These are phyloP conservation scores for Torymus texanus DNA, from an alignment of 2,888 invertebrate genomes.

Conservation along the genomic window DNA sequence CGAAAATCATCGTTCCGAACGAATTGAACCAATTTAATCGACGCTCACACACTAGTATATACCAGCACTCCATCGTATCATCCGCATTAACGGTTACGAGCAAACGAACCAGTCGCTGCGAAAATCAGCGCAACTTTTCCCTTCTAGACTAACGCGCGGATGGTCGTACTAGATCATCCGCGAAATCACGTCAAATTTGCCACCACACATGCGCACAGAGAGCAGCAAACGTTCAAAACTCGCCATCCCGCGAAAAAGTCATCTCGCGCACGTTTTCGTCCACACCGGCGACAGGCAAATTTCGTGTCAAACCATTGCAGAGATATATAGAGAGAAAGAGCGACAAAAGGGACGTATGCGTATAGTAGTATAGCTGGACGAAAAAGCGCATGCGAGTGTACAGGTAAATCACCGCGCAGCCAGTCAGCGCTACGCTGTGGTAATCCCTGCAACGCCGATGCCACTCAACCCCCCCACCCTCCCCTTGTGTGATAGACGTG, in stretches of 20 bases:
- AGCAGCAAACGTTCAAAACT: not conserved
- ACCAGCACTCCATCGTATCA: too few species aligned
- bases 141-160: too few species aligned
- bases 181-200: conserved; percentile 31
- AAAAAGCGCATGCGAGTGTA: conserved; percentile 48
- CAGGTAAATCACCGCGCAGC: conserved; percentile 37
- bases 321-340: conserved; percentile 1
- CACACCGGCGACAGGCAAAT: conserved; percentile 9
- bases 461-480: not conserved
- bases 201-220: too few species aligned
- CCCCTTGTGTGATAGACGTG: too few species aligned
- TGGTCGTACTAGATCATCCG: conserved; percentile 9
- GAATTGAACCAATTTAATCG: too few species aligned
- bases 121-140: too few species aligned
- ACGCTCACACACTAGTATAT: too few species aligned
- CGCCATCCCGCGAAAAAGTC: conserved; percentile 1
- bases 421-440: not conserved
- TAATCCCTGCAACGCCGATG: conserved; percentile 38
- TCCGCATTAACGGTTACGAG: too few species aligned
- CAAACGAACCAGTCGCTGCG: too few species aligned
- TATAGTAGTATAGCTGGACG: not conserved
- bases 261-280: conserved; percentile 5
- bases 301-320: conserved; percentile 20
- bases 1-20: too few species aligned
- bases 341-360: conserved; percentile 15